These are phyloP conservation scores for Clarias macrocephalus DNA, from an alignment of 2,113 vertebrate genomes.

Conservation along the genomic window DNA sequence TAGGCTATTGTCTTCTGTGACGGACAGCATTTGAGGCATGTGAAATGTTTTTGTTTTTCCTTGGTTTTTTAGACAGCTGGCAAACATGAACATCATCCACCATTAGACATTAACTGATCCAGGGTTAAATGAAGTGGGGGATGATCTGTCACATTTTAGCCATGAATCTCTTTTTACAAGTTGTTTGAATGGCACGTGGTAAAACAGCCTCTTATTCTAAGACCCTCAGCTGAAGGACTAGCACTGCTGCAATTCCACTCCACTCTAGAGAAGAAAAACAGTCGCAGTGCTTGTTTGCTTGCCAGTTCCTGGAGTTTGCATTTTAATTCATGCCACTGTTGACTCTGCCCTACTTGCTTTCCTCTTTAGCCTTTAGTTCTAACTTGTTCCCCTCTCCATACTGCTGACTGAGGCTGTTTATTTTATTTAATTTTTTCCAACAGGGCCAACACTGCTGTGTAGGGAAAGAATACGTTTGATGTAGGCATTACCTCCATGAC, in stretches of 20 bases:
- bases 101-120: background rate
- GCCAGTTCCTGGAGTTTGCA: conserved; percentile 52
- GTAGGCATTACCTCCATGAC: conserved; percentile 78
- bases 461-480: conserved; percentile 72
- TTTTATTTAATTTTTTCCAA: conserved; percentile 71
- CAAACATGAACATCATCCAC: conserved; percentile 9
- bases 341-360: conserved; percentile 47
- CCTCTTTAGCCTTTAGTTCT: conserved; percentile 26
- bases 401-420: conserved; percentile 73
- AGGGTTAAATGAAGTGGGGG: background rate
- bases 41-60: conserved; percentile 3
- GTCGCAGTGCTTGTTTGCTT: conserved; percentile 47
- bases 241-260: conserved; percentile 22
- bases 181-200: conserved; percentile 20
- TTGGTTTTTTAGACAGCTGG: conserved; percentile 23
- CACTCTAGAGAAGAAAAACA: conserved; percentile 43
- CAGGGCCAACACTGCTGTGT: conserved; percentile 56
- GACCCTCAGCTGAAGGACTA: conserved; percentile 35
- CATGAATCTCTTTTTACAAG: conserved; percentile 25
- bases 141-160: conserved; percentile 8
- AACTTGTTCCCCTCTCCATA: conserved; percentile 48
- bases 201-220: conserved; percentile 21
- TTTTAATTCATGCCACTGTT: conserved; percentile 70
- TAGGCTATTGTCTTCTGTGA: background rate
- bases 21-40: background rate